Conservation (phyloP, 1,140 invertebrate genomes). For the Cydia fagiglandana region DNA sequence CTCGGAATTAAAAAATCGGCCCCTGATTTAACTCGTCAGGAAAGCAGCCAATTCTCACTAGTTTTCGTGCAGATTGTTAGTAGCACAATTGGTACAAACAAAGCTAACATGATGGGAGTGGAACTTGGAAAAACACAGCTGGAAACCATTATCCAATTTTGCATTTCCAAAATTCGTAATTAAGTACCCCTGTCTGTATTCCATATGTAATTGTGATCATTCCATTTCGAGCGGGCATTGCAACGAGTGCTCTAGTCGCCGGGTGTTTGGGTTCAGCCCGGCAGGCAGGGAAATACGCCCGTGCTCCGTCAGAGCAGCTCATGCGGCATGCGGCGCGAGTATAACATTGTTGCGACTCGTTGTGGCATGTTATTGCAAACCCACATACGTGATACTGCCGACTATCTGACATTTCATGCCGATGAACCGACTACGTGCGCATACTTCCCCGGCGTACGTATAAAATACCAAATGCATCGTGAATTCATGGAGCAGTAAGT, state of each 20-base stretch:
- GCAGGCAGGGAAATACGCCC: constrained; percentile 63
- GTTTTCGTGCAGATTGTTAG: not conserved
- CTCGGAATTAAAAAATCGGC: too few relatives aligned
- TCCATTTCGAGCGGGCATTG: constrained; percentile 37
- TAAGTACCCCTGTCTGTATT: constrained; percentile 15
- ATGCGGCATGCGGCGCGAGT: constrained; percentile 61
- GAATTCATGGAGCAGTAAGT: constrained; percentile 35
- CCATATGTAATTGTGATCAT: constrained; percentile 42
- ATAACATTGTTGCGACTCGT: constrained; percentile 74
- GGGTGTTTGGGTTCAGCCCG: constrained; percentile 42
- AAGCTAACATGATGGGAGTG: not conserved
- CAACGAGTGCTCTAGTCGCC: constrained; percentile 39
- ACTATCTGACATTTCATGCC: constrained; percentile 77
- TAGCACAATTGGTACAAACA: not conserved
- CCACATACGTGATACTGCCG: constrained; percentile 70
- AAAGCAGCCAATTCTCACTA: not conserved
- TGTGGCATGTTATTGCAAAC: constrained; percentile 78
- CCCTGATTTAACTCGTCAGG: too few relatives aligned
- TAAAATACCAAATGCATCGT: constrained; percentile 43
- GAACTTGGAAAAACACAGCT: not conserved
- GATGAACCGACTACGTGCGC: constrained; percentile 68
- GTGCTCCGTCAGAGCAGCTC: constrained; percentile 57
- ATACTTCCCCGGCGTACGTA: constrained; percentile 59
- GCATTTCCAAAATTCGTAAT: constrained; percentile 20
- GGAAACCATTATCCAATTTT: not conserved